Percentiles rank a stretch among this genome's conserved stretches.
These are phyloP conservation scores for Nycticryphes semicollaris DNA, from an alignment of 2,113 vertebrate genomes.

Conservation along the genomic window DNA sequence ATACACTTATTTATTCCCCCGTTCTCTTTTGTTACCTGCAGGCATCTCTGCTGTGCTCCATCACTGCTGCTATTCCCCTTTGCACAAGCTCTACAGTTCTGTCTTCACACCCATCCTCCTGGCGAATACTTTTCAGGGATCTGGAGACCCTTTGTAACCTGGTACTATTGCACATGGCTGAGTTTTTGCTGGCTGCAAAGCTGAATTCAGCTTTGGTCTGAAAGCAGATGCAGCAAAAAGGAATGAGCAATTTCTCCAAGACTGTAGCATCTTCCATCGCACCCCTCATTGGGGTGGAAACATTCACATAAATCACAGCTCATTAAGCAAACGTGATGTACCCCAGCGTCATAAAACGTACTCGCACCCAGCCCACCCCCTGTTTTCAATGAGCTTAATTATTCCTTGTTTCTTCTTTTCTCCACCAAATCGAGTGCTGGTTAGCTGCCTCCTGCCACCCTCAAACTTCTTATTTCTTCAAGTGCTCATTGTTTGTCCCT, in stretches of 20 bases:
- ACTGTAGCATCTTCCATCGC: not conserved
- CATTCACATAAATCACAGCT: not conserved
- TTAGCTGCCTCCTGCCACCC: not conserved
- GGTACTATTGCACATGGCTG: not conserved
- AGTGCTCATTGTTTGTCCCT: not conserved
- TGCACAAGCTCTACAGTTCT: not conserved
- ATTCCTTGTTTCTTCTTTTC: not conserved
- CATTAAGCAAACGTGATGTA: not conserved
- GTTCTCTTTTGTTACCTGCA: not conserved
- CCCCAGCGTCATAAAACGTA: not conserved
- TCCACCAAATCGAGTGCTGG: not conserved
- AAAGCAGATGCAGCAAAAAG: not conserved
- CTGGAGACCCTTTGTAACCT: not conserved
- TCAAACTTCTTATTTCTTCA: not conserved
- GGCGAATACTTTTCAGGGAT: not conserved
- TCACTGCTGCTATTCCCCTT: not conserved
- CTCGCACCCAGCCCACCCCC: not conserved
- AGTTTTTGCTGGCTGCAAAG: not conserved
- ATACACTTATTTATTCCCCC: not conserved
- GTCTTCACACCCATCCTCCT: not conserved
- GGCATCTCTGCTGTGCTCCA: rapidly evolving
- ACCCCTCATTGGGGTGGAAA: not conserved
- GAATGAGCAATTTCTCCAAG: not conserved
- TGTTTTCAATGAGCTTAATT: not conserved
- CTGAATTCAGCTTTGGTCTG: not conserved